Evolutionary conservation across 2,113 vertebrate genomes (phyloP), one percentile per base, ranked within the genome.

Genomic region (Condylura cristata): DNA sequence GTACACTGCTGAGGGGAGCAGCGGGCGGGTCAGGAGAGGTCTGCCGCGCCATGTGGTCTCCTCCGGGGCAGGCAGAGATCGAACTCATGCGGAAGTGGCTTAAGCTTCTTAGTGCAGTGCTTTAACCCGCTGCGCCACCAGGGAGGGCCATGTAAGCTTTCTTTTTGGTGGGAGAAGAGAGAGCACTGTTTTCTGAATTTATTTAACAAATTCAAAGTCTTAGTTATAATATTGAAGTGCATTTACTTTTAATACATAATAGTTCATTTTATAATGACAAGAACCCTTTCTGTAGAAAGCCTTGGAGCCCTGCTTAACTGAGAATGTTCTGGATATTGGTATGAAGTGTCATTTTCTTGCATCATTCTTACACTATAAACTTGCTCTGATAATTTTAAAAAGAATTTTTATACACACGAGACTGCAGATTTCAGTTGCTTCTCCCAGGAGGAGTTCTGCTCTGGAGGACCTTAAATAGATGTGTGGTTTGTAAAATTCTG

Each of bases 161-260:
- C n/a, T 56, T 32, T 51, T 41, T 86, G 53, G 46, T 74, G n/a
- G 46, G 41, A 30, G 6, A 66, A 32, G 72, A 8, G 70, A 90
- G 34, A 86, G 10, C 46, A 76, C 48, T n/a, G 32, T 30, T 30
- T 61, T 56, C 28, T 61, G 28, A 61, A 60, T 60, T 93, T 79
- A 65, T 78, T 86, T 34, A 85, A 28, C 63, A 63, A 0, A 39
- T 71, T 86, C 46, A 51, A 9, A 74, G 71, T 76, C 34, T 39
- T 72, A 66, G 44, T 75, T 68, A 93, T 89, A 96, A 86, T 75
- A 65, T 53, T 91, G 48, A 95, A 37, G 68, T 14, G 46, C 79
- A n/a, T 37, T 56, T 90, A 28, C 66, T 89, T 85, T 79, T 53
- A n/a, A 56, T 26, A 48, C 11, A 76, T 63, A 93, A 75, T 14